phyloP scores from a whole-genome alignment of 2,797 vertebrate genomes.

The Rhinoraja longicauda region DNA sequence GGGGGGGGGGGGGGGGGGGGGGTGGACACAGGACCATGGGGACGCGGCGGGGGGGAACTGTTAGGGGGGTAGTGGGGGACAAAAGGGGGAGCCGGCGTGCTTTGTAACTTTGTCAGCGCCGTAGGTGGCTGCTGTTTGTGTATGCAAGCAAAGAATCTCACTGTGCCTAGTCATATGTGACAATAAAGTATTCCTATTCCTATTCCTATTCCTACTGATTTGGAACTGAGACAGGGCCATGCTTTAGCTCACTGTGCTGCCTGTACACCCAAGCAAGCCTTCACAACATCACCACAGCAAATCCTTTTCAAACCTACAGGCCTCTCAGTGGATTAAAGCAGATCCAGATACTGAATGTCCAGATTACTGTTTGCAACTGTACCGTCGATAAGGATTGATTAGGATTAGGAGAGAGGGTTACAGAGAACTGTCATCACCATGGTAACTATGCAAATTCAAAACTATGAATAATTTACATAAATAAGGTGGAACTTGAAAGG shows the following conservation, averaged over 20 bases:
- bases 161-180: too few relatives aligned
- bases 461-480: background rate
- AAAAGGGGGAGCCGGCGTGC: too few relatives aligned
- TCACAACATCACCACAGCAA: background rate
- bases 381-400: conserved; percentile 15
- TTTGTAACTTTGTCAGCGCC: too few relatives aligned
- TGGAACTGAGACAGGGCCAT: background rate
- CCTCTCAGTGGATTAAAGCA: conserved; percentile 17
- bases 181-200: too few relatives aligned
- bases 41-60: too few relatives aligned
- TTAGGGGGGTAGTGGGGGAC: too few relatives aligned
- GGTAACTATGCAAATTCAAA: background rate
- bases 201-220: too few relatives aligned
- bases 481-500: background rate
- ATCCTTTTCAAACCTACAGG: background rate
- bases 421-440: background rate
- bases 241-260: background rate
- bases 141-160: too few relatives aligned
- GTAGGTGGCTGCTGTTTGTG: too few relatives aligned
- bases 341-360: conserved; percentile 3
- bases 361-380: conserved; percentile 2
- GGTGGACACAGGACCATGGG: too few relatives aligned
- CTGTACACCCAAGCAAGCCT: background rate
- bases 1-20: too few relatives aligned
- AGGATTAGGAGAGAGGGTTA: background rate